Evolutionary conservation across 2,113 vertebrate species (phyloP).

Genomic region (Echinops telfairi): DNA sequence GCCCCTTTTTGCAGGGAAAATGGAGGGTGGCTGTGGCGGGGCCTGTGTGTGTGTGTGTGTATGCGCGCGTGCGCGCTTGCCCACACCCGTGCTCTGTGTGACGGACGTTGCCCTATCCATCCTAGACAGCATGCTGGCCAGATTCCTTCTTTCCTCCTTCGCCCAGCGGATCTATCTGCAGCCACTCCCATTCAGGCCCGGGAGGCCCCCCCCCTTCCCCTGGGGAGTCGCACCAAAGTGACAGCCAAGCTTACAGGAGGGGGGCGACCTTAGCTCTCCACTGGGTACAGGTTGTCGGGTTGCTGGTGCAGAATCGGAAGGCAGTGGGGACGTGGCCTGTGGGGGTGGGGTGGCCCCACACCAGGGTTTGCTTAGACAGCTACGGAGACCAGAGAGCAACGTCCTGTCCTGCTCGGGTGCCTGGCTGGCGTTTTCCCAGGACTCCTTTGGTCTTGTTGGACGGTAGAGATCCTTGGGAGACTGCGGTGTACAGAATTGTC

Average conservation of each 20-base stretch:
- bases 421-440: slow-evolving; percentile 51
- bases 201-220: background rate
- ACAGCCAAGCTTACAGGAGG: background rate
- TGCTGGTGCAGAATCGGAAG: background rate
- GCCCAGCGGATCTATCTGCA: background rate
- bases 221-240: too few species aligned
- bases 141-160: background rate
- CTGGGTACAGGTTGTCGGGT: background rate
- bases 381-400: background rate
- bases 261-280: background rate
- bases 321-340: background rate
- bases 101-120: background rate
- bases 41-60: background rate
- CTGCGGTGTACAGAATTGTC: background rate
- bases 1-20: slow-evolving; percentile 51
- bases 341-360: background rate
- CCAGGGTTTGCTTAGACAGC: background rate
- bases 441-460: background rate
- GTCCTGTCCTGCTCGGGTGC: background rate
- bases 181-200: background rate
- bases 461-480: slow-evolving; percentile 21
- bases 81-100: background rate
- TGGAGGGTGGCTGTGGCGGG: slow-evolving; percentile 13
- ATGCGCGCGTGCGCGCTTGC: background rate
- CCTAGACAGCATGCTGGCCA: background rate